A percentile compares a stretch with the other conserved stretches of the same genome.
These are phyloP conservation scores for Phalera bucephala DNA, from an alignment of 2,888 invertebrate species.

Conservation along the genomic window DNA sequence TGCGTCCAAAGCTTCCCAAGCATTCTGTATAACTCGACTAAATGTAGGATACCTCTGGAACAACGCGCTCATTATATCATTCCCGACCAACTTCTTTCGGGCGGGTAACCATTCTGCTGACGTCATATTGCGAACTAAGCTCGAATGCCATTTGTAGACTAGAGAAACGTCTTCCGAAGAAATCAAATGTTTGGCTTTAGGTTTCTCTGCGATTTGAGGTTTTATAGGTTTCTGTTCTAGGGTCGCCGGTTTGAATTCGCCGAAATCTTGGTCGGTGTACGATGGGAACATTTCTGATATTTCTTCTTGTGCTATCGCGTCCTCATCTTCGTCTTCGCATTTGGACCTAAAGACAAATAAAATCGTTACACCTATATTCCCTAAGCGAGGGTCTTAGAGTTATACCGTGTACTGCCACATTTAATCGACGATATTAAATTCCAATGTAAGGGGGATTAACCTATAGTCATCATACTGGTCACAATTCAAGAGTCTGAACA, in stretches of 20 bases:
- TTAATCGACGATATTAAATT: too few relatives aligned
- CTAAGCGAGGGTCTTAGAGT: too few relatives aligned
- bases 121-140: slow-evolving; percentile 82
- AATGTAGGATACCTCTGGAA: slow-evolving; percentile 84
- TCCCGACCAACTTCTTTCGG: slow-evolving; percentile 66
- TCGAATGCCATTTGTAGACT: slow-evolving; percentile 84
- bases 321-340: slow-evolving; percentile 87
- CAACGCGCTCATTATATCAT: slow-evolving; percentile 71
- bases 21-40: slow-evolving; percentile 75
- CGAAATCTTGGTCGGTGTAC: slow-evolving; percentile 86
- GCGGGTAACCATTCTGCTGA: slow-evolving; percentile 83
- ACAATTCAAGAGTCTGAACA: too few relatives aligned
- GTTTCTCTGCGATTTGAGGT: slow-evolving; percentile 32
- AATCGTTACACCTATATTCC: too few relatives aligned
- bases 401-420: too few relatives aligned
- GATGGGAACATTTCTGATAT: slow-evolving; percentile 88
- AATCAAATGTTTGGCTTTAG: slow-evolving; percentile 56
- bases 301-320: slow-evolving; percentile 85
- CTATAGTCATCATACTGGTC: too few relatives aligned
- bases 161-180: slow-evolving; percentile 81
- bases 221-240: slow-evolving; percentile 76
- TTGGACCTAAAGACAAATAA: slow-evolving; percentile 79
- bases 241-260: slow-evolving; percentile 82
- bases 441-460: too few relatives aligned
- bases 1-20: slow-evolving; percentile 78